Base-by-base conservation (phyloP, 92 coral and sea anemone genomes). In the Pocillopora meandrina region DNA sequence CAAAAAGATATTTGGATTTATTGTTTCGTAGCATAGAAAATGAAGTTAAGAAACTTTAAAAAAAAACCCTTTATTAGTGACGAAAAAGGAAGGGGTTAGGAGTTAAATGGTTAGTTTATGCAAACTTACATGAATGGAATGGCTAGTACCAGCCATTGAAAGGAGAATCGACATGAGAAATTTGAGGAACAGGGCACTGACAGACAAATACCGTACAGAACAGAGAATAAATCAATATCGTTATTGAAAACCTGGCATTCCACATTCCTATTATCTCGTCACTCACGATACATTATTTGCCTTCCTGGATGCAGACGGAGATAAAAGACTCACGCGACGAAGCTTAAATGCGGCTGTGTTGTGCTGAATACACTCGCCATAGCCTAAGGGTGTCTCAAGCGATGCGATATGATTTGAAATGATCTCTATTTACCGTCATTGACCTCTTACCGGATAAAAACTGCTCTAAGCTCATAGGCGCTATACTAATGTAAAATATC, bases 301-400 rank as follows among this genome's bases (percentile, higher is more conserved):
- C 71, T 62, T 62, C 82, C 60, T 8, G 17, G 82, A 78, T 64
- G 71, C 42, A 64, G 82, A 78, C 16, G 61, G 82, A 78, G 82
- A 78, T 47, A 78, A 23, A 20, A 78, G 35, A 64, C 61, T 78
- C 82, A 78, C 71, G 61, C 82, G 62, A 14, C 16, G 3, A 63
- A 61, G 42, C 52, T 75, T 20, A 9, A 56, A 56, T 71, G 52
- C 70, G 26, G 60, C 10, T 34, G 20, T 47, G 20, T 12, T 42
- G 52, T 3, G 52, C 52, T 42, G 52, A 42, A 42, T 42, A 42
- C 52, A 42, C 52, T 42, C 73, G 73, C 52, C 19, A 17, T 9
- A 10, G 74, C 74, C 74, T 70, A n/a, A 70, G 74, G 74, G 74
- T 3, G 72, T 67, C 42, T 11, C n/a, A n/a, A 56, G n/a, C 17